phyloP scores from a whole-genome alignment of 2,113 vertebrate genomes.

The Chrysemys picta region DNA sequence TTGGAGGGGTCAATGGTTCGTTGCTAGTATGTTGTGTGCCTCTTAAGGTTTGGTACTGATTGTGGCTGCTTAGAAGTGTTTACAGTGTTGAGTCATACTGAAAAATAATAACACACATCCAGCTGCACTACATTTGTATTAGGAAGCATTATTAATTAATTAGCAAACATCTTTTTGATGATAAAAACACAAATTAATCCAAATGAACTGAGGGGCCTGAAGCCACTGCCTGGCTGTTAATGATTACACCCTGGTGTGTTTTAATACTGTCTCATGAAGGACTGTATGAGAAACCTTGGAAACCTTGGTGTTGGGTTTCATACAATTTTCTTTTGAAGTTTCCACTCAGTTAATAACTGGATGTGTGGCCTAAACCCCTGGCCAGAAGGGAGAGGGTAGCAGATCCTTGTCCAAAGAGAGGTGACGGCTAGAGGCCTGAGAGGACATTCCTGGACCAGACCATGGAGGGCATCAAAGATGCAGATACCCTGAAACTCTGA shows the following conservation, averaged over 20 bases:
- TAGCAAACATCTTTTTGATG: constrained; percentile 19
- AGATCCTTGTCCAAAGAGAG: too few species aligned
- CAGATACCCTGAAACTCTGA: too few species aligned
- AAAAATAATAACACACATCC: neutral
- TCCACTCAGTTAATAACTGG: neutral
- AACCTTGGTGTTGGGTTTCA: neutral
- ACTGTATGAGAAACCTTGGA: neutral
- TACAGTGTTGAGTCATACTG: neutral
- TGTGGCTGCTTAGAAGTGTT: constrained; percentile 36
- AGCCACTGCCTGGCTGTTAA: constrained; percentile 49
- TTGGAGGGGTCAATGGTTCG: neutral
- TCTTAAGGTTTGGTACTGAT: neutral
- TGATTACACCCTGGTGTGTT: constrained; percentile 27
- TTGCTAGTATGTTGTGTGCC: neutral
- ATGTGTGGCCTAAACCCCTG: too few species aligned
- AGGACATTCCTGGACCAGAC: too few species aligned
- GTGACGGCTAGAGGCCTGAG: too few species aligned
- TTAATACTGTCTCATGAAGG: constrained; percentile 47
- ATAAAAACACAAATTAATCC: constrained; percentile 56
- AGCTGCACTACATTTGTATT: constrained; percentile 31
- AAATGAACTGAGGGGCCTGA: constrained; percentile 45
- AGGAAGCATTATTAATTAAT: neutral
- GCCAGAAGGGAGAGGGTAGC: too few species aligned
- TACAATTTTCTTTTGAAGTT: neutral
- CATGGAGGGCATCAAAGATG: too few species aligned